Evolutionary conservation across 2,888 invertebrate genomes (phyloP), one percentile per base, ranked within the genome.

Genomic region (Sinohyriopsis cumingii): DNA sequence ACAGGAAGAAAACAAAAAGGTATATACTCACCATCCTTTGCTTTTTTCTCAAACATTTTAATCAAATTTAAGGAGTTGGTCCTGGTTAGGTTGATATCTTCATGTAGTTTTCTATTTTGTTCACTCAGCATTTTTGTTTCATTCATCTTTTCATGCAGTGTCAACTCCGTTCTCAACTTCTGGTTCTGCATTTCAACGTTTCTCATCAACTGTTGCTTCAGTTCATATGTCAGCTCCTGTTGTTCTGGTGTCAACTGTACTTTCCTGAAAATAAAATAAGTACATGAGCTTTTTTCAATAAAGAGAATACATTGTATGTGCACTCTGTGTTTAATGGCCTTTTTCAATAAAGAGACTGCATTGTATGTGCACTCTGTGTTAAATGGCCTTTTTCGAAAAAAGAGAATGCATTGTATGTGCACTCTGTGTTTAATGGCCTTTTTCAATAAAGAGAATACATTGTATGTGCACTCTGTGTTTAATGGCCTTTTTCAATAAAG

Each of bases 101-200:
- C 81, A 33, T 79, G 69, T n/a, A 81, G 70, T 22, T 75, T 71
- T 56, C 70, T 72, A 56, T 82, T 82, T 65, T 80, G 79, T 66
- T 82, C 78, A 67, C 73, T 82, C 55, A 81, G 66, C 66, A 77
- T 69, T 63, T 81, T 79, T 9, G 83, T 77, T 63, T 83, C 82
- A 22, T 79, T 77, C 77, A 84, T 78, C 70, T 82, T 84, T 67
- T 82, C 84, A 56, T 84, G 84, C 53, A 85, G 67, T 9, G 80
- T 79, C 59, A 87, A 72, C 73, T 87, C 87, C 55, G 82, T 78
- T 66, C 82, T 82, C 19, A 87, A 67, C 56, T 82, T 82, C 61
- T 78, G 77, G 67, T 85, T 86, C 70, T 85, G 85, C 64, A 82
- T 81, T 64, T 85, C 82, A 7, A 86, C 77, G 63, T 84, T 84